Evolutionary conservation across 2,113 vertebrate species (phyloP).

Genomic region (Marmota monax): DNA sequence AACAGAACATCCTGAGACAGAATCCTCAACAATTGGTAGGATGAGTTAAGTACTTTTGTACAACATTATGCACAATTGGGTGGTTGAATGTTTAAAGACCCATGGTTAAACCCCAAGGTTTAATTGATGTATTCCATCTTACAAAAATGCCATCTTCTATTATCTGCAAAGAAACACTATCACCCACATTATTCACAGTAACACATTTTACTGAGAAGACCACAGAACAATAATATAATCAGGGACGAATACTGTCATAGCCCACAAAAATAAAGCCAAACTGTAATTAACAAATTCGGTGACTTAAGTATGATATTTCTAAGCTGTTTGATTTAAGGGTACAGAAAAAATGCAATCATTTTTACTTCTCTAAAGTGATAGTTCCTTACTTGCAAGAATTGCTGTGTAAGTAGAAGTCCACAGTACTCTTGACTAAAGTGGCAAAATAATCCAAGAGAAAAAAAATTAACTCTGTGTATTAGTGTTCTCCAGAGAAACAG

Average conservation of each 20-base stretch:
- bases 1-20: not conserved
- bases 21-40: not conserved
- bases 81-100: not conserved
- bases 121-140: conserved; percentile 37
- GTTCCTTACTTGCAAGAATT: conserved; percentile 25
- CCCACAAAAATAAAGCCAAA: conserved; percentile 61
- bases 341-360: conserved; percentile 62
- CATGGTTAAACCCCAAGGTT: not conserved
- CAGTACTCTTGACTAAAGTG: not conserved
- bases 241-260: conserved; percentile 19
- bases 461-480: not conserved
- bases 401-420: conserved; percentile 28
- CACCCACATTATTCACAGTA: not conserved
- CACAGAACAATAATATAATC: conserved; percentile 71
- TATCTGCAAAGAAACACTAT: conserved; percentile 30
- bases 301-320: conserved; percentile 57
- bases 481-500: not conserved
- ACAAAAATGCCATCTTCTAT: conserved; percentile 9
- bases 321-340: conserved; percentile 54
- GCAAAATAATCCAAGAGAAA: conserved; percentile 31
- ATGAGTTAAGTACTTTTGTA: not conserved
- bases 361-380: conserved; percentile 49
- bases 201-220: conserved; percentile 18
- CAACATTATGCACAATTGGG: not conserved
- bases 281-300: conserved; percentile 54